These are phyloP conservation scores for Phylloscopus trochiloides DNA, from an alignment of 2,113 vertebrate genomes.

Conservation along the genomic window DNA sequence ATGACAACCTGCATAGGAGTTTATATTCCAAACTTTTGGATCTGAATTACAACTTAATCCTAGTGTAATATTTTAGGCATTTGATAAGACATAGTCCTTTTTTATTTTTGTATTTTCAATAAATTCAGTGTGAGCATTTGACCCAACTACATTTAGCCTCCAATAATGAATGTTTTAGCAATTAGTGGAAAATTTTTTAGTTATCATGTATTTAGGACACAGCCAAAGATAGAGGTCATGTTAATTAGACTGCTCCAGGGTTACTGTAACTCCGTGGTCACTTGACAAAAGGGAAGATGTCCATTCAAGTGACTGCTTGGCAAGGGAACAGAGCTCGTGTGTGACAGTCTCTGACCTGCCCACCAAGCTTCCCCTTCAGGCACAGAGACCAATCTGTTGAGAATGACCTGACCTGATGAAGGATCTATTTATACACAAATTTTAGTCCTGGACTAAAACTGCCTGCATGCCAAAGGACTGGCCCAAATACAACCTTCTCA, in stretches of 20 bases:
- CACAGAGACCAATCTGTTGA: conserved; percentile 55
- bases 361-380: conserved; percentile 46
- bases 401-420: conserved; percentile 24
- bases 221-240: conserved; percentile 50
- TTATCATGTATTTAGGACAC: conserved; percentile 57
- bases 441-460: background rate
- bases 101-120: accelerated
- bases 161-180: background rate
- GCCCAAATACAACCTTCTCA: background rate
- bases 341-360: background rate
- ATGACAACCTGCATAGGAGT: background rate
- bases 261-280: conserved; percentile 28
- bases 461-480: background rate
- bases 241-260: conserved; percentile 64
- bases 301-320: conserved; percentile 15
- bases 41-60: background rate
- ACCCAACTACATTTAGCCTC: background rate
- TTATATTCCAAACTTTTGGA: background rate
- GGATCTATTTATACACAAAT: conserved; percentile 1
- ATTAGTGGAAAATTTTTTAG: conserved; percentile 46
- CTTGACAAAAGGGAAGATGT: conserved; percentile 24
- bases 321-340: background rate
- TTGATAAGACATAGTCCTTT: background rate
- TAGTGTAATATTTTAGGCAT: background rate
- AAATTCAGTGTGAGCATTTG: background rate